These are phyloP conservation scores for Hemibagrus guttatus DNA, from an alignment of 2,797 vertebrate species.

Conservation along the genomic window DNA sequence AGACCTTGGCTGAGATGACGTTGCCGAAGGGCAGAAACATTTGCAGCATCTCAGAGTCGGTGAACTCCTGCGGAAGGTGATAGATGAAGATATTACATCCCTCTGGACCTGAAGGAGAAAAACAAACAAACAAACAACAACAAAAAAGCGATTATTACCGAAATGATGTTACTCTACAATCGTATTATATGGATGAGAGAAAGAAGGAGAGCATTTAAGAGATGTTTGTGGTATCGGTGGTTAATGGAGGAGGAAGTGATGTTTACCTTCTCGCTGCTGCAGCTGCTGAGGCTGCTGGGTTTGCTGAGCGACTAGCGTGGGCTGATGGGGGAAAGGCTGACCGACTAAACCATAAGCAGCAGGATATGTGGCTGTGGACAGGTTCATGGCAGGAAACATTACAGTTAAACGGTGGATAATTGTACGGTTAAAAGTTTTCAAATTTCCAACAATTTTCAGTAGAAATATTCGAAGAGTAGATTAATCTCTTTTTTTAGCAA, in stretches of 20 bases:
- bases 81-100: slow-evolving; percentile 99
- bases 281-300: slow-evolving; percentile 86
- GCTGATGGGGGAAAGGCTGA: slow-evolving; percentile 90
- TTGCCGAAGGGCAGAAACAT: slow-evolving; percentile 97
- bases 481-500: background rate
- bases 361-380: slow-evolving; percentile 85
- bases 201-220: background rate
- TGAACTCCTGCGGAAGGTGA: slow-evolving; percentile 97
- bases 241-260: slow-evolving; percentile 37
- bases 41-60: slow-evolving; percentile 93
- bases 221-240: slow-evolving; percentile 4
- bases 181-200: background rate
- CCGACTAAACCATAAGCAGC: slow-evolving; percentile 90
- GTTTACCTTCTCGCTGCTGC: slow-evolving; percentile 86
- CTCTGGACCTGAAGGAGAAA: slow-evolving; percentile 82
- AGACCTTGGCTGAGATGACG: slow-evolving; percentile 97
- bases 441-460: background rate
- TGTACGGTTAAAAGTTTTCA: background rate
- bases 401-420: background rate
- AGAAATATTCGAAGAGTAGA: background rate
- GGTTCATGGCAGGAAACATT: slow-evolving; percentile 48
- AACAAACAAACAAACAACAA: background rate
- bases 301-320: slow-evolving; percentile 85
- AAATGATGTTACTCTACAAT: background rate
- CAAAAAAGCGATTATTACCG: background rate